phyloP scores from a whole-genome alignment of 1,140 invertebrate genomes.

The Daktulosphaira vitifoliae region DNA sequence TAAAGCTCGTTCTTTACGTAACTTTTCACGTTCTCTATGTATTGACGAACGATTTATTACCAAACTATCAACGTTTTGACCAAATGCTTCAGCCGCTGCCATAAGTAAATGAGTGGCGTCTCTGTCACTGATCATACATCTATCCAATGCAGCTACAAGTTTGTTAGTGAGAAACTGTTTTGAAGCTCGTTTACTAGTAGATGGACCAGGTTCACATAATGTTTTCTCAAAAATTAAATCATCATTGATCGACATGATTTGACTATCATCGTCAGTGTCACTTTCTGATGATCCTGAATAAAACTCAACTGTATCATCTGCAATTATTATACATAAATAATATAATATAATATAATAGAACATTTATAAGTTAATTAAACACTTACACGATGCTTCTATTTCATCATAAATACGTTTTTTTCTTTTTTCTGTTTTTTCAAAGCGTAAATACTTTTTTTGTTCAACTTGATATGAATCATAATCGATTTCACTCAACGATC shows the following conservation, averaged over 20 bases:
- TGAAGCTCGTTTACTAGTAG: constrained; percentile 31
- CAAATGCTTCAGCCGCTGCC: constrained; percentile 35
- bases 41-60: constrained; percentile 37
- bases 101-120: constrained; percentile 36
- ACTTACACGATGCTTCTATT: neutral
- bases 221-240: no score
- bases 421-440: constrained; percentile 1
- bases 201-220: constrained; percentile 27
- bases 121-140: constrained; percentile 36
- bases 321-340: neutral
- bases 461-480: neutral
- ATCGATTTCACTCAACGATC: constrained; percentile 18
- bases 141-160: constrained; percentile 36
- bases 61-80: constrained; percentile 26
- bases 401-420: neutral
- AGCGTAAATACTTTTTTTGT: constrained; percentile 18
- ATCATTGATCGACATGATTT: no score
- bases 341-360: neutral
- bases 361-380: neutral
- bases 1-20: constrained; percentile 14
- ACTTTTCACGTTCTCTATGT: constrained; percentile 30
- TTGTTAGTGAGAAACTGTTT: constrained; percentile 31
- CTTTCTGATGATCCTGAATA: neutral
- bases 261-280: neutral
- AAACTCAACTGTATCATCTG: neutral